These are phyloP conservation scores for Cataglyphis hispanica DNA, from an alignment of 1,140 invertebrate genomes.

Conservation along the genomic window DNA sequence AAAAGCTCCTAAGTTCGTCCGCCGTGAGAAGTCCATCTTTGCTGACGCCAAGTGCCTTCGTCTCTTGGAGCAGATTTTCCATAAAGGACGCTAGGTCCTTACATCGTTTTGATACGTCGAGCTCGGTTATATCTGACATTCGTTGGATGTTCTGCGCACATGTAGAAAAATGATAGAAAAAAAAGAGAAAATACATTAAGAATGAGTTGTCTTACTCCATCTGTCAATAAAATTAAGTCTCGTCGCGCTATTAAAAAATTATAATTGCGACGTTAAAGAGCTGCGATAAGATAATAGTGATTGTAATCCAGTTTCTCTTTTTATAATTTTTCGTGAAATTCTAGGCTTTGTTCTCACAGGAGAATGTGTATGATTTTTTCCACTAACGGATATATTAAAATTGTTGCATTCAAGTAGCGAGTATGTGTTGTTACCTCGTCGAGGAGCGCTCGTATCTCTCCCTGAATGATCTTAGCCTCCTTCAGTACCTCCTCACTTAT, in stretches of 20 bases:
- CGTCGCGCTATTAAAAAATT: too few species aligned
- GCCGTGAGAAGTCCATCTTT: constrained; percentile 83
- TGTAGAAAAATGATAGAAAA: constrained; percentile 71
- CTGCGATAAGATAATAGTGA: too few species aligned
- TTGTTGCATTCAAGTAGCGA: too few species aligned
- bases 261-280: too few species aligned
- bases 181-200: constrained; percentile 65
- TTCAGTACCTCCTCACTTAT: constrained; percentile 88
- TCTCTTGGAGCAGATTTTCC: constrained; percentile 91
- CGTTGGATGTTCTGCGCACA: constrained; percentile 83
- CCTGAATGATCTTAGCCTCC: constrained; percentile 89
- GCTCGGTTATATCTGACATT: constrained; percentile 78
- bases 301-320: too few species aligned
- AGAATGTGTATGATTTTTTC: too few species aligned
- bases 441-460: constrained; percentile 90
- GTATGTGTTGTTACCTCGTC: constrained; percentile 87
- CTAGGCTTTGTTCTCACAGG: neutral
- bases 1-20: constrained; percentile 84
- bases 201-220: neutral
- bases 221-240: neutral
- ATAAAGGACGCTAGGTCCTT: constrained; percentile 92
- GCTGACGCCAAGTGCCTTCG: constrained; percentile 86
- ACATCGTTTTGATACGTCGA: constrained; percentile 89
- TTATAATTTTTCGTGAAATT: too few species aligned
- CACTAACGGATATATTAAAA: too few species aligned